Base-by-base conservation (phyloP, 2,113 vertebrate genomes). In the Scophthalmus maximus region DNA sequence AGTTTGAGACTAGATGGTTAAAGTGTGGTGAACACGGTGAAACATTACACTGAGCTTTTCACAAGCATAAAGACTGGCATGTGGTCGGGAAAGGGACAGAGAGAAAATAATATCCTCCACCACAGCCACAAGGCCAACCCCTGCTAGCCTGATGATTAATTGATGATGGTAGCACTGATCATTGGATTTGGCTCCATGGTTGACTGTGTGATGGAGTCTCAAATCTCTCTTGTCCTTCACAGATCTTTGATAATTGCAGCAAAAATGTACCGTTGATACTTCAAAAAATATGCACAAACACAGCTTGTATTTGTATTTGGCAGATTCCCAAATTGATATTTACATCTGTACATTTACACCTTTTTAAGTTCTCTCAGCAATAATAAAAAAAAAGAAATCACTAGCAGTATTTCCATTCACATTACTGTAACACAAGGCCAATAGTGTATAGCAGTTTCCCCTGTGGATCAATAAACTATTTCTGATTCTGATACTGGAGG, bases 111-210 rank as follows among this genome's bases (percentile, higher is more conserved):
- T 52, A 55, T 44, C 23, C 36, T 46, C 20, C 8, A 6, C 3
- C 12, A 59, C 38, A 64, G 32, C 8, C 23, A 59, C 36, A 64
- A 12, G 14, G 32, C 5, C 42, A 42, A 18, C 34, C 61, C 56
- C 38, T 61, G 59, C 9, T 38, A 63, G 0, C 20, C 30, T 55
- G 36, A 51, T 56, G 65, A 69, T 42, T 76, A 56, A 76, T 68
- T 68, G 61, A 62, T 51, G 62, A 56, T 55, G 18, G 42, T 22
- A 58, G 52, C 49, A 42, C 25, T 64, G 44, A 61, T 22, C 53
- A 49, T 15, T 51, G 53, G 42, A 67, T 60, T 66, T 61, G 0
- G 10, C 32, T 57, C n/a, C 34, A 66, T 23, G 47, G n/a, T 2
- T 17, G 26, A 62, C 42, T 59, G 44, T 60, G 20, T 40, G 22